Conservation (phyloP, 2,888 invertebrate genomes). For the Trissolcus japonicus region DNA sequence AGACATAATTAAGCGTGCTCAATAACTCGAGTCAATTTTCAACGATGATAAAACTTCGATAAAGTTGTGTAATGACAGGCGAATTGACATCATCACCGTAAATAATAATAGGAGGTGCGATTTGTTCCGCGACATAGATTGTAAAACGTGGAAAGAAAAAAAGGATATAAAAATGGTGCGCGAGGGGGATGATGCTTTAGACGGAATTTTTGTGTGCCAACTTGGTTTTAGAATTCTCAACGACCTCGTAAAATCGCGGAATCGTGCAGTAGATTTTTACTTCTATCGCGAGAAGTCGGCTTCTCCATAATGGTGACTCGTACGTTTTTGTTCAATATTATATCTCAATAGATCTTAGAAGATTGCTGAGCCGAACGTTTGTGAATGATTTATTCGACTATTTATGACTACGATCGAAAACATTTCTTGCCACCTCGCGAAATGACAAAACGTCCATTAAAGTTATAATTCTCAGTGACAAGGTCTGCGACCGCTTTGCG, state of each 20-base stretch:
- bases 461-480: no score
- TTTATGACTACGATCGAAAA: background rate
- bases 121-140: conserved; percentile 47
- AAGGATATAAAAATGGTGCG: conserved; percentile 1
- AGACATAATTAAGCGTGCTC: conserved; percentile 26
- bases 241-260: conserved; percentile 30
- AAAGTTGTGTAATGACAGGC: background rate
- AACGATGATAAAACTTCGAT: conserved; percentile 6
- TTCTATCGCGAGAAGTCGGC: conserved; percentile 30
- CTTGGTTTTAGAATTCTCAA: conserved; percentile 27
- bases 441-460: no score
- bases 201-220: conserved; percentile 42
- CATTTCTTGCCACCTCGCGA: background rate
- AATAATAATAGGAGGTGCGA: conserved; percentile 36
- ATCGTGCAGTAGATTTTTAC: conserved; percentile 32
- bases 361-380: conserved; percentile 6
- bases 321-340: conserved; percentile 29
- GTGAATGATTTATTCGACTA: conserved; percentile 4
- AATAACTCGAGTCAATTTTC: conserved; percentile 20
- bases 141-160: background rate
- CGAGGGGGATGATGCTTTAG: background rate
- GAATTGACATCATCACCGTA: conserved; percentile 22
- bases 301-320: conserved; percentile 35
- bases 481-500: no score
- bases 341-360: conserved; percentile 1